Evolutionary conservation across 2,888 invertebrate species (phyloP), one percentile per base, ranked within the genome.

Genomic region (Polietes domitor): DNA sequence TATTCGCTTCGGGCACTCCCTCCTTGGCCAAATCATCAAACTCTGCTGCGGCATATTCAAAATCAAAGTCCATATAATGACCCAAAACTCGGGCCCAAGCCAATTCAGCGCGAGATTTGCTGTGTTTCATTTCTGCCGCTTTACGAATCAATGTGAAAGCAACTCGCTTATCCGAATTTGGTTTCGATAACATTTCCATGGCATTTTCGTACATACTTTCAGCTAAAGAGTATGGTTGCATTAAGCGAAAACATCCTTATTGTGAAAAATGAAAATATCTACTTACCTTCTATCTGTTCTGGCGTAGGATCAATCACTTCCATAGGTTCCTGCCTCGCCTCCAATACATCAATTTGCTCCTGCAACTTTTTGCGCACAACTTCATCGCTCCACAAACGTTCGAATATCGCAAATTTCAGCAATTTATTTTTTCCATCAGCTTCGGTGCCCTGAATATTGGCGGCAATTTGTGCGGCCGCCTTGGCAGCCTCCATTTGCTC

Each of bases 51-150:
- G 98, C 98, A 77, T 94, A 94, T 9, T 95, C 93, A 80, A 98
- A 93, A 91, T 98, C 96, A 87, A 97, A 95, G 53, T 94, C 94
- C 15, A 97, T 93, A 82, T 94, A 96, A 89, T 94, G 96, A 0
- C 99, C 99, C 88, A 98, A 95, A 6, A 99, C 92, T 87, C 96
- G 94, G 0, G 96, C 96, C 97, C 98, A 98, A 0, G 98, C 98
- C 5, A 98, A 92, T 90, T 96, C 94, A 82, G 97, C 96, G 90
- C 95, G 94, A 0, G 99, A 97, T 68, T 96, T 95, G 0, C 93
- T 91, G 91, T 98, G 97, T 53, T 97, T 97, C 77, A 95, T 93
- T 58, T 95, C 95, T 0, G 98, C 96, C 0, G 99, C 97, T 87
- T 95, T 94, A 55, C 95, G 94, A 41, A 99, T 93, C 74, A 97